A percentile compares a stretch with the other conserved stretches of the same genome.
Conservation (phyloP, 2,797 vertebrate species). For the Ceyx erithaca region DNA sequence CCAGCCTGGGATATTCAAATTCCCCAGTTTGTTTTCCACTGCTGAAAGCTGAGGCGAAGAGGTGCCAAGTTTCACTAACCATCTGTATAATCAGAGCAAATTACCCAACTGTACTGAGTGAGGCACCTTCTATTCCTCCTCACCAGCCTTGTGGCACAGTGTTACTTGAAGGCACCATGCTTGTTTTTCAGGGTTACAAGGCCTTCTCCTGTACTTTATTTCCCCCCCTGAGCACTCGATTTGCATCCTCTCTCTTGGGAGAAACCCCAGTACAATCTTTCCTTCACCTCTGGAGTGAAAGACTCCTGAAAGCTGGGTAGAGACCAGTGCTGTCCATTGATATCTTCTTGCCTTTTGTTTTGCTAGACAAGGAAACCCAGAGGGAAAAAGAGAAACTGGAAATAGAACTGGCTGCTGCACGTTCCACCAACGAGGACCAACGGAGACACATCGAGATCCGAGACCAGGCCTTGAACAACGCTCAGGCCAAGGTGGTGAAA, state of each 20-base stretch:
- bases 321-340: neutral
- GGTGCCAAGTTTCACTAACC: constrained; percentile 41
- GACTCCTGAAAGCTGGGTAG: neutral
- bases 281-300: neutral
- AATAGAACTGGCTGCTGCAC: constrained; percentile 89
- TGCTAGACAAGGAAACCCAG: constrained; percentile 92
- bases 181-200: constrained; percentile 21
- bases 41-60: constrained; percentile 5
- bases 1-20: neutral
- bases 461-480: constrained; percentile 96
- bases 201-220: neutral
- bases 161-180: neutral
- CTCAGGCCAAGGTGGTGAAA: constrained; percentile 97
- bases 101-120: constrained; percentile 36
- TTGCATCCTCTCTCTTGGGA: neutral
- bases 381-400: constrained; percentile 97
- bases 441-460: constrained; percentile 96
- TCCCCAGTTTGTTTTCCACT: constrained; percentile 5
- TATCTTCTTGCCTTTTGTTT: constrained; percentile 1
- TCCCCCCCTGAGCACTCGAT: neutral
- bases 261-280: neutral
- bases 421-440: constrained; percentile 94
- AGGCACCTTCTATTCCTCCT: neutral
- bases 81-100: constrained; percentile 48
- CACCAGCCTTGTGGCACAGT: neutral